Evolutionary conservation across 2,113 vertebrate species (phyloP), one percentile per base, ranked within the genome.

Genomic region (Baryphthengus martii): DNA sequence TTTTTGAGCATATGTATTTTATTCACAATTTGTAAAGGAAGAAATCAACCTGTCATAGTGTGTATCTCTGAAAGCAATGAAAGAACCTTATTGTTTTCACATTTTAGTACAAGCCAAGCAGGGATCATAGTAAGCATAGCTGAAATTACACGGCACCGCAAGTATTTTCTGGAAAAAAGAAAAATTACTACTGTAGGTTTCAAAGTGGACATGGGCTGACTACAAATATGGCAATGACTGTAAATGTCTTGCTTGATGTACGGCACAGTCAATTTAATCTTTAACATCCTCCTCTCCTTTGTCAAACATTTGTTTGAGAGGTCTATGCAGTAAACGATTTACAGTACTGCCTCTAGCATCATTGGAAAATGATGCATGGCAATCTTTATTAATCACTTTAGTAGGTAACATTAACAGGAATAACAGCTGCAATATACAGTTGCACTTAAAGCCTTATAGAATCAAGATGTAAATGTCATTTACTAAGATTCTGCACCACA

Each of bases 101-200:
- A 77, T 31, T 83, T 70, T 23, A 35, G 45, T 37, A 80, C n/a
- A 78, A 81, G 53, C n/a, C 78, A 85, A 95, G 62, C n/a, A 82
- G 50, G 53, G 23, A 56, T 92, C 68, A 85, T 12, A 58, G 45
- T 35, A 78, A 62, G 71, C 66, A 79, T 1, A 42, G 78, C 39
- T 94, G 63, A 95, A 84, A 73, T 89, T 85, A 93, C 65, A 68
- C 79, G 82, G 82, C 75, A 87, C 47, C 58, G 7, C 53, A 92
- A 93, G 81, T 85, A 93, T 93, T 96, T 93, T 80, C 70, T 89
- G 68, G 84, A 93, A 97, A 97, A 92, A 92, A 95, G 94, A 95
- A 93, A 97, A 93, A 96, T 90, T 76, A 85, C 39, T 66, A 29
- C 85, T 75, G 35, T 50, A 68, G 56, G 33, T 96, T 97, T 95